Base-by-base conservation (phyloP, 2,113 vertebrate species). In the Anoplopoma fimbria region DNA sequence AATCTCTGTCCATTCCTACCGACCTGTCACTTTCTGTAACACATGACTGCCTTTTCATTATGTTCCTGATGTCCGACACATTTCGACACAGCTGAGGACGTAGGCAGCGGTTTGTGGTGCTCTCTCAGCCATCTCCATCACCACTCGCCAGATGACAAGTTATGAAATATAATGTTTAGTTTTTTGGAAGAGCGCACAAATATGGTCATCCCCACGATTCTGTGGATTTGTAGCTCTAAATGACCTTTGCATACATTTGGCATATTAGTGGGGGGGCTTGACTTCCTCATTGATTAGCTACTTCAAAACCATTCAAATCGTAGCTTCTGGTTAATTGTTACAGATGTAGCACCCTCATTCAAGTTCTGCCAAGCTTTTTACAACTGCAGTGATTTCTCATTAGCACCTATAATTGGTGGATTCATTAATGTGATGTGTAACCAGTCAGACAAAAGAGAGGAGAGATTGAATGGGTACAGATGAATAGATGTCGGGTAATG, bases 1-100 rank as follows among this genome's bases (percentile, higher is more conserved):
- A 77, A 87, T 78, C 76, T 76, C 42, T 81, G 81, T 65, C 69
- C 9, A n/a, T 76, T 82, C 84, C 78, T 65, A 63, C 68, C 29
- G n/a, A 77, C 72, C 36, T 82, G 81, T 57, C 70, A 45, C 80
- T 87, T 81, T 76, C 67, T 29, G 36, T 71, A 69, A 79, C 82
- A 85, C 86, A 65, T 19, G 76, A 40, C 76, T 74, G 83, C 65
- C 38, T 90, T 86, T 88, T 83, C 77, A 88, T 90, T 84, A 85
- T 79, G 65, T 74, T 69, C 36, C 34, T 23, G 34, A 72, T 83
- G 75, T 84, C 71, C 6, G 31, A 77, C 72, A 75, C 83, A 67
- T 71, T 51, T 70, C 81, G 25, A 77, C 74, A 42, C 42, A 2
- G 70, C 73, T 55, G 64, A 84, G 40, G 80, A 86, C 42, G 65